Evolutionary conservation across 30 jellyfish, hydroid and myxozoan species (phyloP), one percentile per base, ranked within the genome.

Genomic region (Nemopilema nomurai): DNA sequence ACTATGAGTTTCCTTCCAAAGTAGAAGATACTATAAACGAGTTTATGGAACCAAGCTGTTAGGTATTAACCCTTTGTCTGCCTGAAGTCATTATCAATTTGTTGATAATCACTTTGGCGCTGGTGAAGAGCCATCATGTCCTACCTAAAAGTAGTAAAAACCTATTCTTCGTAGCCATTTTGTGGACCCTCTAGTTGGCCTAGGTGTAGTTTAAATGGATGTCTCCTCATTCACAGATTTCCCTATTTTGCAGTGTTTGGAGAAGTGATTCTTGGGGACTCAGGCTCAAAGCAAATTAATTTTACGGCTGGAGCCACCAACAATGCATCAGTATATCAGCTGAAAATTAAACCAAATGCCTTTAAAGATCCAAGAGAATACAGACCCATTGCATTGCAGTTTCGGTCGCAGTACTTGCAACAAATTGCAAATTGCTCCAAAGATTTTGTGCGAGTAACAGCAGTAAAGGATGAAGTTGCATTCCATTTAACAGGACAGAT

Each of bases 301-400:
- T 20, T 79, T 4, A 69, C 80, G 3, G 62, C 80, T 21, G 0
- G 51, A 13, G n/a, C n/a, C n/a, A n/a, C n/a, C n/a, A n/a, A n/a
- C n/a, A 79, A 66, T 28, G 81, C 72, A 28, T 18, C 89, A 4
- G 9, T 68, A 20, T 80, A 63, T 31, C 89, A 26, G 28, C 50
- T 63, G 27, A 20, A 69, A 0, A 80, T 80, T 50, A 62, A 62
- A n/a, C 73, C 65, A 23, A 9, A 23, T 20, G n/a, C 57, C 26
- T 18, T 51, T 19, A 68, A 79, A 32, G 22, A 31, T 63, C 53
- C 51, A 24, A 52, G 33, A 49, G 49, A 32, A 7, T 28, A 80
- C 72, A 28, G 67, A 28, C 81, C 25, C 21, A 28, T 80, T 25
- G 89, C 73, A 19, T 49, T 80, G 20, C 66, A 49, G 21, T 80